Conservation (phyloP, 2,888 invertebrate genomes). For the Macrosoma leucophasiata region DNA sequence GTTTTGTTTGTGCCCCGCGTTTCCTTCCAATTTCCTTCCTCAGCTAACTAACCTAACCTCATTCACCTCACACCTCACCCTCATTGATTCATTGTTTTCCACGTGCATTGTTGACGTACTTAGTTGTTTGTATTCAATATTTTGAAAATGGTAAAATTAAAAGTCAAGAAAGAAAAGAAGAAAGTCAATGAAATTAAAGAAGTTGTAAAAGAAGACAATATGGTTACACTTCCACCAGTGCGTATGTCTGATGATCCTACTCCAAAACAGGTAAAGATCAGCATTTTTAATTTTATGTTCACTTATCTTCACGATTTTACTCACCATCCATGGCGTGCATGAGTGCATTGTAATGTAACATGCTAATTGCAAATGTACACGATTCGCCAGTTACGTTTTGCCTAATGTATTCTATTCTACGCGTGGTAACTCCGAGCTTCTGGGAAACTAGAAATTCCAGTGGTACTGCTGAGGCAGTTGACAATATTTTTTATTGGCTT, state of each 20-base stretch:
- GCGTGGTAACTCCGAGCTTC: too few relatives aligned
- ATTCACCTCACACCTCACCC: too few relatives aligned
- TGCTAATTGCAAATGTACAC: neutral
- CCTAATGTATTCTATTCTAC: too few relatives aligned
- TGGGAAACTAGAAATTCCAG: too few relatives aligned
- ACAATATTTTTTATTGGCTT: too few relatives aligned
- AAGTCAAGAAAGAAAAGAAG: conserved; percentile 55
- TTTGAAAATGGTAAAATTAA: conserved; percentile 48
- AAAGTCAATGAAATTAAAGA: conserved; percentile 44
- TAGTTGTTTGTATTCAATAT: conserved; percentile 3
- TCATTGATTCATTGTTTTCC: conserved; percentile 2
- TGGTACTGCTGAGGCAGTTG: too few relatives aligned
- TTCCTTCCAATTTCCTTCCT: too few relatives aligned
- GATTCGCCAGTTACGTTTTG: too few relatives aligned
- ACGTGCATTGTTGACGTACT: conserved; percentile 18
- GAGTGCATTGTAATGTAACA: neutral
- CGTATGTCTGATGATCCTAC: conserved; percentile 83
- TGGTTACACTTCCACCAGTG: conserved; percentile 66
- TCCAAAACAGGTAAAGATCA: conserved; percentile 78
- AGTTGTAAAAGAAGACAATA: conserved; percentile 46
- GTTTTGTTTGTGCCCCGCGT: too few relatives aligned
- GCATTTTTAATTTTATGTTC: neutral
- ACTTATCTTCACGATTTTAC: neutral
- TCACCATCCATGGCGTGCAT: neutral
- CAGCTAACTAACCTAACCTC: too few relatives aligned